Percentiles rank a stretch among this genome's conserved stretches.
phyloP scores from a whole-genome alignment of 2,113 vertebrate genomes.

The Thinocorus orbignyianus region DNA sequence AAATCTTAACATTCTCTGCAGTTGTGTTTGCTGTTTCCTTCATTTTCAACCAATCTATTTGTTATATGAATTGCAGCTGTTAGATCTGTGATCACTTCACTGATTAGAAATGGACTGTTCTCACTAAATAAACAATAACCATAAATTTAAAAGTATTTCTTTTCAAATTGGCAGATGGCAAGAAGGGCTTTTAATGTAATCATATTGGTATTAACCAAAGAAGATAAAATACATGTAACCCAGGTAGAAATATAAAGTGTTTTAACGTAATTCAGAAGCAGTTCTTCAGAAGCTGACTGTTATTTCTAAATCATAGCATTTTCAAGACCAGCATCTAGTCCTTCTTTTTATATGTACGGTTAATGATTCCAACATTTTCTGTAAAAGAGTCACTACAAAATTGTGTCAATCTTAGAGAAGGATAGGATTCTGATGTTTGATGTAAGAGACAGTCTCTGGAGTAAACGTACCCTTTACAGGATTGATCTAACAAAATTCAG shows the following conservation, averaged over 20 bases:
- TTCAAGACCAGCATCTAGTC: neutral
- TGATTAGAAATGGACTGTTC: neutral
- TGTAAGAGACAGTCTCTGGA: neutral
- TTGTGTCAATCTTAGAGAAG: neutral
- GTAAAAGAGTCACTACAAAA: neutral
- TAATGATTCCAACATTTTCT: neutral
- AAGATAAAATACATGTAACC: neutral
- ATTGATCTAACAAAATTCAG: neutral
- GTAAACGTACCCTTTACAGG: neutral
- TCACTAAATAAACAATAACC: neutral
- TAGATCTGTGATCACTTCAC: neutral
- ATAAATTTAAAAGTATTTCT: neutral
- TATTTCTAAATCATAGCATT: neutral
- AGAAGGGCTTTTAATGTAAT: neutral
- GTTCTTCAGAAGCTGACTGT: neutral
- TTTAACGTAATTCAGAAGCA: neutral
- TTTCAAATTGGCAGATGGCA: neutral
- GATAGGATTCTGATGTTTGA: neutral
- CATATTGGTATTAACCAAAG: neutral
- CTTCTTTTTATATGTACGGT: neutral
- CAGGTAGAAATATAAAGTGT: neutral
- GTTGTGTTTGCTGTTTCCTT: neutral
- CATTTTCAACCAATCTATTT: neutral
- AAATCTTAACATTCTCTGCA: neutral
- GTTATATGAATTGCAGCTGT: neutral